Evolutionary conservation across 2,797 vertebrate genomes (phyloP), one percentile per base, ranked within the genome.

Genomic region (Leptodactylus fallax): DNA sequence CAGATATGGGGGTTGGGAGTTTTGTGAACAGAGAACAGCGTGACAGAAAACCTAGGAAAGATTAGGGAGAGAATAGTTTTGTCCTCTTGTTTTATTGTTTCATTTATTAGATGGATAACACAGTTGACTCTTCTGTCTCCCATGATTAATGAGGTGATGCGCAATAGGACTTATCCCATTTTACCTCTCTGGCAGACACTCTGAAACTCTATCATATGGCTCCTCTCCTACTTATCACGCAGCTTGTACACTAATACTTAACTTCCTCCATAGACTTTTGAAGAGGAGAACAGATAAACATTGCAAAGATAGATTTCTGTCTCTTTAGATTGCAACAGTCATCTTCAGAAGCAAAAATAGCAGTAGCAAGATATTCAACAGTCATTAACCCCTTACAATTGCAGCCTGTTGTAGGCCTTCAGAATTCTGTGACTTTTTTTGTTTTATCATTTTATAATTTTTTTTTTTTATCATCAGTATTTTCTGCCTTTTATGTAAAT

Each of bases 101-200:
- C 87, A 90, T 88, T 90, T 90, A 85, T 88, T 88, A 86, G 72
- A 86, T 90, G 87, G 87, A 74, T 82, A 90, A 86, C 72, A 85
- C 27, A 85, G 53, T 77, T 86, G 53, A 80, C 78, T 85, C 63
- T 11, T 81, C 71, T 88, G 89, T 88, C 87, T 82, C 23, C 9
- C 23, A 25, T 85, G 89, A 90, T 88, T 88, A 82, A 90, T 90
- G 86, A 76, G 58, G 23, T 72, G 74, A 80, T 85, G 47, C 36
- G 53, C 60, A 27, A 79, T 85, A 65, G 71, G 72, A 83, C 87
- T 83, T 87, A 90, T 85, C 86, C 78, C 69, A 87, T 77, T 78
- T 87, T 85, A 53, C 81, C 71, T 84, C 51, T 79, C 47, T 51
- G 45, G 61, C 87, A 84, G 51, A 79, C 61, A 69, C 25, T 58